These are phyloP conservation scores for Girardinus metallicus DNA, from an alignment of 2,797 vertebrate species.

Conservation along the genomic window DNA sequence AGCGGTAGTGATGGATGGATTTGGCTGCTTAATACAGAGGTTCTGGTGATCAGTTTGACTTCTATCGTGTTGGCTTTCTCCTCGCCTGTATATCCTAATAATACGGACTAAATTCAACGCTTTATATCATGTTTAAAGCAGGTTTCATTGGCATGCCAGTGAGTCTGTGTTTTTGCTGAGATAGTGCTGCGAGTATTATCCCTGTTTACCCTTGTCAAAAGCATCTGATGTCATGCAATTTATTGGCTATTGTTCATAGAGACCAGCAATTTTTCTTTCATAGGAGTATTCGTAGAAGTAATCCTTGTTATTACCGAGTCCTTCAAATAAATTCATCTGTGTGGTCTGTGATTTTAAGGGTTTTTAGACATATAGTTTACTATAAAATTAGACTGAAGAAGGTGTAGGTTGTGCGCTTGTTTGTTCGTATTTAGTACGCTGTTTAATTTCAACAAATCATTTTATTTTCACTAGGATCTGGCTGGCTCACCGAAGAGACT, in stretches of 20 bases:
- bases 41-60: neutral
- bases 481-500: slow-evolving; percentile 61
- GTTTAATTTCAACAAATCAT: slow-evolving; percentile 1
- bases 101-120: slow-evolving; percentile 35
- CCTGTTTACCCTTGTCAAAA: slow-evolving; percentile 15
- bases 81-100: neutral
- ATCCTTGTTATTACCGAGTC: neutral
- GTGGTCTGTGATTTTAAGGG: neutral
- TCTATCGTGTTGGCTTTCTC: neutral
- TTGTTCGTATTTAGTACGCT: neutral
- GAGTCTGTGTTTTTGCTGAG: slow-evolving; percentile 30
- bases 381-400: neutral
- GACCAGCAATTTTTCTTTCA: neutral
- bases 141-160: slow-evolving; percentile 62
- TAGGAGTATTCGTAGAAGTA: neutral
- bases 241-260: neutral
- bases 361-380: neutral
- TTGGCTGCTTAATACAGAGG: slow-evolving; percentile 10
- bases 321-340: neutral
- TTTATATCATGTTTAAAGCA: slow-evolving; percentile 42
- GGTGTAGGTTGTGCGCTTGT: neutral
- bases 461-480: slow-evolving; percentile 39
- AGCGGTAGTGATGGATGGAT: slow-evolving; percentile 43
- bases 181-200: slow-evolving; percentile 47
- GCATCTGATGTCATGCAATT: slow-evolving; percentile 6